A percentile compares a stretch with the other conserved stretches of the same genome.
phyloP scores from a whole-genome alignment of 2,888 invertebrate genomes.

The Melipona bicolor region DNA sequence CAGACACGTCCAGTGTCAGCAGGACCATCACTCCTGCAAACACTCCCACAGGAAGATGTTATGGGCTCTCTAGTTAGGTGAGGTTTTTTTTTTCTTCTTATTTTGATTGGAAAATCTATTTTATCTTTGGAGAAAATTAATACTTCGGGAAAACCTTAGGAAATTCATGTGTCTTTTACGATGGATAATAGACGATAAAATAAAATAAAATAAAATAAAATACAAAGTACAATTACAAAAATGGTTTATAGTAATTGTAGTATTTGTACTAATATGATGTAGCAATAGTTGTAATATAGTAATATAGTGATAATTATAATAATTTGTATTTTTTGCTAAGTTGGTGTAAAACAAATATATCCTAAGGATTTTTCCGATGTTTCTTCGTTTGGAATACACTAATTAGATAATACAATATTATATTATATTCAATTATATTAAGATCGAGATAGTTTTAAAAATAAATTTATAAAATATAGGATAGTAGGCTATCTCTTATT shows the following conservation, averaged over 20 bases:
- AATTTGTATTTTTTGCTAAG: not conserved
- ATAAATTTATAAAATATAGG: not conserved
- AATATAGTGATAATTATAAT: no score
- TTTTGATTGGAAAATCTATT: conserved; percentile 2
- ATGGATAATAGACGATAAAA: not conserved
- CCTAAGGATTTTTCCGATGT: conserved; percentile 34
- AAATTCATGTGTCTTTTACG: not conserved
- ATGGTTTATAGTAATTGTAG: no score
- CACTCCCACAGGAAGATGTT: conserved; percentile 85
- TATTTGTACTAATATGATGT: no score
- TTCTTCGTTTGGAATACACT: not conserved
- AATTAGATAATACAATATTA: not conserved
- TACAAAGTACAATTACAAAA: not conserved
- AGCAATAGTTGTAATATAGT: no score
- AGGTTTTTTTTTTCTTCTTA: conserved; percentile 66
- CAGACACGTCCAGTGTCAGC: conserved; percentile 87
- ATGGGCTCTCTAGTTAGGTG: conserved; percentile 87
- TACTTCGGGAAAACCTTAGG: conserved; percentile 26
- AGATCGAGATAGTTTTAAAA: not conserved
- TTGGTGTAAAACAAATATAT: not conserved
- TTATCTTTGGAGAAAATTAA: not conserved
- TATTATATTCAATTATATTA: not conserved
- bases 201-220: not conserved
- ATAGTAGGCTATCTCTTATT: not conserved
- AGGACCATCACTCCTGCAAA: conserved; percentile 86